Conservation (phyloP, 2,888 invertebrate genomes). For the Psylliodes chrysocephalus region DNA sequence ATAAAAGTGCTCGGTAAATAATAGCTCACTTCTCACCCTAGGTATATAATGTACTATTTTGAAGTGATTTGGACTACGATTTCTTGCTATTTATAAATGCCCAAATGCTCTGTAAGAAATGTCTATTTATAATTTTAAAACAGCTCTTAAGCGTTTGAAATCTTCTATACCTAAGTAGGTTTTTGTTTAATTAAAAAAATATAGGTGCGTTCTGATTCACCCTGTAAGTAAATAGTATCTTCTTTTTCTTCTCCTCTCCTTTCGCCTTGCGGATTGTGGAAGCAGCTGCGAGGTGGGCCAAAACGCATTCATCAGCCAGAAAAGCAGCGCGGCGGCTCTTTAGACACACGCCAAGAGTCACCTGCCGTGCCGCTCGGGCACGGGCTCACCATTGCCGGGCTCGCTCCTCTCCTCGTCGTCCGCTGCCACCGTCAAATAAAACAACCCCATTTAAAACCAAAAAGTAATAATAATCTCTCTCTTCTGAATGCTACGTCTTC, state of each 20-base stretch:
- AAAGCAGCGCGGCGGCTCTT: constrained; percentile 53
- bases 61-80: too few species aligned
- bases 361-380: constrained; percentile 60
- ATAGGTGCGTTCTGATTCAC: too few species aligned
- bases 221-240: constrained; percentile 8
- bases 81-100: too few species aligned
- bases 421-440: constrained; percentile 49
- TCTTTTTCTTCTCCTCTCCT: constrained; percentile 11
- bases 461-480: constrained; percentile 49
- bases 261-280: constrained; percentile 36
- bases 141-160: too few species aligned
- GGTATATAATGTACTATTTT: too few species aligned
- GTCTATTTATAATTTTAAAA: too few species aligned
- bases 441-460: constrained; percentile 55
- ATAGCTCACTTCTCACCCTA: too few species aligned
- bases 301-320: constrained; percentile 56
- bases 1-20: too few species aligned
- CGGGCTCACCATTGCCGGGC: constrained; percentile 45
- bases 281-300: constrained; percentile 56
- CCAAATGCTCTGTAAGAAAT: too few species aligned
- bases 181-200: too few species aligned
- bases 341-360: constrained; percentile 69
- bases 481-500: constrained; percentile 21
- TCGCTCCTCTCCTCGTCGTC: constrained; percentile 16
- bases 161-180: too few species aligned